Evolutionary conservation across 2,797 vertebrate species (phyloP).

Genomic region (Pelodytes ibericus): DNA sequence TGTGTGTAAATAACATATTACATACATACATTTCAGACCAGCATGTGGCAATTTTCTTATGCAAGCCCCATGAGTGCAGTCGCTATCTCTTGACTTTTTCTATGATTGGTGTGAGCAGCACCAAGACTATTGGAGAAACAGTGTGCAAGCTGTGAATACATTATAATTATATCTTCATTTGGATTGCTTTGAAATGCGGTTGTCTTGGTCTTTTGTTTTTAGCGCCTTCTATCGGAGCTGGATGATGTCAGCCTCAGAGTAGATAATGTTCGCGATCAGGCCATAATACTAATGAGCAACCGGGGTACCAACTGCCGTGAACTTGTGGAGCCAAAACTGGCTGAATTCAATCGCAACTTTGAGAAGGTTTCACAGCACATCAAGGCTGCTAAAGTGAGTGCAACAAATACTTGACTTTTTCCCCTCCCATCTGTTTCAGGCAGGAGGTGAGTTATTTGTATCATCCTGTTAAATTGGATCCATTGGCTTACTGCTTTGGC

Average conservation of each 20-base stretch:
- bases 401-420: not conserved
- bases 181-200: not conserved
- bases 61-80: too few species aligned
- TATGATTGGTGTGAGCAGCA: too few species aligned
- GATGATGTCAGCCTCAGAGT: slow-evolving; percentile 85
- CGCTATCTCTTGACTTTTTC: too few species aligned
- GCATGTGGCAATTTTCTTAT: too few species aligned
- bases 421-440: not conserved
- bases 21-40: too few species aligned
- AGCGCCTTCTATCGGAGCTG: slow-evolving; percentile 86
- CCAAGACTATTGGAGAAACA: too few species aligned
- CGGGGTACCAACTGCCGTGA: slow-evolving; percentile 83
- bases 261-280: slow-evolving; percentile 88
- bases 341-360: slow-evolving; percentile 91
- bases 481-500: too few species aligned
- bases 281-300: slow-evolving; percentile 85
- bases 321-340: slow-evolving; percentile 92
- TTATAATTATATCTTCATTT: too few species aligned
- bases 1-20: too few species aligned
- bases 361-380: slow-evolving; percentile 96
- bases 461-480: too few species aligned
- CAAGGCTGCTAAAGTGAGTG: slow-evolving; percentile 83
- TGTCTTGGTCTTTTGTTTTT: slow-evolving; percentile 4
- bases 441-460: not conserved
- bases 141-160: too few species aligned